These are phyloP conservation scores for Ennomos erosarius DNA, from an alignment of 2,888 invertebrate species.

Conservation along the genomic window DNA sequence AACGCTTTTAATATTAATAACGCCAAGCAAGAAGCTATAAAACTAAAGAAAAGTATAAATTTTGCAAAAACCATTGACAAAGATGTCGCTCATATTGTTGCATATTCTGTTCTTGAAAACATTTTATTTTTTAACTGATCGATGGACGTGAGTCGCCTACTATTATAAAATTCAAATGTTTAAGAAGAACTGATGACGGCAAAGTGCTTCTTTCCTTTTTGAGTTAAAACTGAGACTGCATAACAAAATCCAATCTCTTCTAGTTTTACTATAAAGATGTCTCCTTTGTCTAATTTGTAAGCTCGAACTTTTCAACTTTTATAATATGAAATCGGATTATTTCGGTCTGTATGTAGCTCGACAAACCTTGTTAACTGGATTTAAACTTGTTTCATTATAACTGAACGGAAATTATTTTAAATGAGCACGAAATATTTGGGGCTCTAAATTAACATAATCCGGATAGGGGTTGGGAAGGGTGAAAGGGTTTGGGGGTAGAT, in stretches of 20 bases:
- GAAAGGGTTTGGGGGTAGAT: slow-evolving; percentile 15
- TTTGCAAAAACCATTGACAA: too few relatives aligned
- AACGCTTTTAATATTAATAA: too few relatives aligned
- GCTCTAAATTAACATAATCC: slow-evolving; percentile 75
- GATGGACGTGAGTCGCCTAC: too few relatives aligned
- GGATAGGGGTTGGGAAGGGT: slow-evolving; percentile 34
- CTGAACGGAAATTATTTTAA: slow-evolving; percentile 68
- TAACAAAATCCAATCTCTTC: neutral
- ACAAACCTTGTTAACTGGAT: slow-evolving; percentile 39
- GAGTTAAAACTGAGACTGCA: too few relatives aligned
- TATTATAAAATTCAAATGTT: too few relatives aligned
- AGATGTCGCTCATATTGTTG: too few relatives aligned
- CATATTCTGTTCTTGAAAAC: too few relatives aligned
- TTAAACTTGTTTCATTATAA: slow-evolving; percentile 44
- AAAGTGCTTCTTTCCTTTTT: too few relatives aligned
- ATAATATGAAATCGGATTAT: slow-evolving; percentile 24
- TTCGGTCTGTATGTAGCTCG: slow-evolving; percentile 22
- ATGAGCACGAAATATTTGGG: slow-evolving; percentile 72
- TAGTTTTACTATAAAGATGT: slow-evolving; percentile 4
- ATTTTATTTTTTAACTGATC: too few relatives aligned
- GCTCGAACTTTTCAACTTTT: neutral
- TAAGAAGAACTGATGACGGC: too few relatives aligned
- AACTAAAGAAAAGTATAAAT: too few relatives aligned
- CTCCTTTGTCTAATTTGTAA: slow-evolving; percentile 18
- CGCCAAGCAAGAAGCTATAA: too few relatives aligned